Base-by-base conservation (phyloP, 2,113 vertebrate species). In the Columbina picui region DNA sequence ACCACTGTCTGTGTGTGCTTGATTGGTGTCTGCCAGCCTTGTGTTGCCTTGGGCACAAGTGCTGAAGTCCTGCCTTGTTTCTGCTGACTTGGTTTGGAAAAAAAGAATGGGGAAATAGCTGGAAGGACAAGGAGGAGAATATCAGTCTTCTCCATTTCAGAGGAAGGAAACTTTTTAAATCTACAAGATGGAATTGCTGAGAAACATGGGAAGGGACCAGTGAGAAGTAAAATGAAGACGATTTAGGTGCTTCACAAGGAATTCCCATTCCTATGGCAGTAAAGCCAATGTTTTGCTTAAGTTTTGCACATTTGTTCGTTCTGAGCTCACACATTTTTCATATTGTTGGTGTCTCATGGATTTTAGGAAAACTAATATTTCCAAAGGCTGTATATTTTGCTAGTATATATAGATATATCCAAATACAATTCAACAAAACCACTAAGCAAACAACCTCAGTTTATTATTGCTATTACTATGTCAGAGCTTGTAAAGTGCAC, bases 301-400 rank as follows among this genome's bases (percentile, higher is more conserved):
- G 56, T 84, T 76, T 91, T 86, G 59, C 60, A 43, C 19, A 6
- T 77, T 92, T 88, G 39, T 88, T 95, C 52, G 41, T 94, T 96
- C 93, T 87, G 96, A 93, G 64, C 52, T 94, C 41, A 79, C 32
- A 12, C 5, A 9, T 76, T 70, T 83, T 93, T 85, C 25, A 16
- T 83, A 14, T 52, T 56, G 26, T 60, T 36, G 14, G 12, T 21
- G 2, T 73, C 18, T 19, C 6, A 1, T 53, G 36, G 17, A 25
- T 86, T 85, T 83, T 65, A 69, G 55, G 93, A 77, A 85, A 73
- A 60, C 7, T 0, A 73, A 7, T 16, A 4, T 90, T 87, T 94
- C 41, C 27, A 67, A 84, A 87, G 67, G 52, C 77, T 96, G 39
- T 76, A 14, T n/a, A 61, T 97, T 94, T 94, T 92, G 75, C 74